These are phyloP conservation scores for Perodicticus potto DNA, from an alignment of 2,797 vertebrate species.

Conservation along the genomic window DNA sequence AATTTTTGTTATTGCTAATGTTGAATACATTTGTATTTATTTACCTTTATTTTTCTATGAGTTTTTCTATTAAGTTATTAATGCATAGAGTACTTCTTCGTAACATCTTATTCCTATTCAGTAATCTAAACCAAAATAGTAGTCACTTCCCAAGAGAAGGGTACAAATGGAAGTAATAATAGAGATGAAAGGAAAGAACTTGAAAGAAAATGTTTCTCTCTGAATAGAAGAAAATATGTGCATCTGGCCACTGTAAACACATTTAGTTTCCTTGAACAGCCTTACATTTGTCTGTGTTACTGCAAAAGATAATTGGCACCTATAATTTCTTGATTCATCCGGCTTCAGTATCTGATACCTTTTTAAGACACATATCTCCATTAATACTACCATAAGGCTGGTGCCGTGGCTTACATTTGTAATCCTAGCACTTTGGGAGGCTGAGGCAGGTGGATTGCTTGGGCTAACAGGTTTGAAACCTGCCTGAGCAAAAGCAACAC, in stretches of 20 bases:
- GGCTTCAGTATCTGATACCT: not conserved
- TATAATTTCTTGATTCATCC: not conserved
- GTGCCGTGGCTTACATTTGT: too few relatives aligned
- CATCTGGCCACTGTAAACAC: not conserved
- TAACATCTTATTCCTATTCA: not conserved
- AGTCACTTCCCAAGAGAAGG: not conserved
- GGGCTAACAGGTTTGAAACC: too few relatives aligned
- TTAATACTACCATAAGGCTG: too few relatives aligned
- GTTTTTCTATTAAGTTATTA: not conserved
- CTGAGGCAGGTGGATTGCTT: too few relatives aligned
- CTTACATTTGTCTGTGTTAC: not conserved
- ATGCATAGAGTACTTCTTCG: not conserved
- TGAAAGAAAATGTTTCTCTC: not conserved
- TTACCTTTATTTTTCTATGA: not conserved
- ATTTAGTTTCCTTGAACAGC: not conserved
- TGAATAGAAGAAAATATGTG: not conserved
- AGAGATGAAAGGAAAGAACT: rapidly evolving
- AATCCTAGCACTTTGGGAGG: too few relatives aligned
- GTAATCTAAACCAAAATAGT: not conserved
- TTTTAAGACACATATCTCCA: not conserved
- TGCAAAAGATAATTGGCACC: not conserved
- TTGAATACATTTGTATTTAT: not conserved
- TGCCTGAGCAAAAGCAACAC: too few relatives aligned
- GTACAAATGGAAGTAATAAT: not conserved
- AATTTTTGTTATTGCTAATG: not conserved